Percentiles rank a stretch among this genome's conserved stretches.
Evolutionary conservation across 1,140 invertebrate species (phyloP).

Genomic region (Platorchestia sp.): DNA sequence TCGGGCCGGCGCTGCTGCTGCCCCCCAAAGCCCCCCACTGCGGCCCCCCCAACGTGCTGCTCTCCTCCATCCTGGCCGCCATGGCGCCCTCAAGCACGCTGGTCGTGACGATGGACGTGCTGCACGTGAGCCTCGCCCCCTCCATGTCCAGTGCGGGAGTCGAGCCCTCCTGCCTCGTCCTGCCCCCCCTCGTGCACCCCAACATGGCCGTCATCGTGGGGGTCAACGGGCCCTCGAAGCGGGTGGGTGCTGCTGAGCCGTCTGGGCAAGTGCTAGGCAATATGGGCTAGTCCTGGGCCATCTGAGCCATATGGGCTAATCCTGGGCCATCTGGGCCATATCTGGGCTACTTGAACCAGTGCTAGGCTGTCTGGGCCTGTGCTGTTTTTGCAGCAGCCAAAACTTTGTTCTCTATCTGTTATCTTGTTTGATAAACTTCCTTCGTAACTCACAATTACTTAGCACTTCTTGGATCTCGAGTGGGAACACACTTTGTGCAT

Average conservation of each 20-base stretch:
- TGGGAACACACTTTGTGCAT: too few species aligned
- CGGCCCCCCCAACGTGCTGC: neutral
- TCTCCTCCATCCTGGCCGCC: neutral
- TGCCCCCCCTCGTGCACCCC: slow-evolving; percentile 40
- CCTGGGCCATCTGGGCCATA: too few species aligned
- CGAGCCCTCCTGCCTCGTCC: neutral
- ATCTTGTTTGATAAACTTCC: too few species aligned
- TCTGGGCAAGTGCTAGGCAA: too few species aligned
- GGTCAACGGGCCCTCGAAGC: neutral
- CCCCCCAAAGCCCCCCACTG: neutral
- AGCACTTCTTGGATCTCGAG: too few species aligned
- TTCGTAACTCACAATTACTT: too few species aligned
- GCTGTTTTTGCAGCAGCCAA: too few species aligned
- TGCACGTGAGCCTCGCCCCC: neutral
- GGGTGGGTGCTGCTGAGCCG: neutral
- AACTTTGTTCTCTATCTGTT: too few species aligned
- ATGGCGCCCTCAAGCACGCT: neutral
- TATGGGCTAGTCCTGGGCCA: too few species aligned
- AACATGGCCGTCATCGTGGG: slow-evolving; percentile 41
- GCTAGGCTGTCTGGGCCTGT: too few species aligned
- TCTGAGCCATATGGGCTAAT: too few species aligned
- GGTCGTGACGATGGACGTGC: neutral
- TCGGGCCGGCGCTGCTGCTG: neutral
- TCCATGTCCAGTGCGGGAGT: neutral
- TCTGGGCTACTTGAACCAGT: too few species aligned